These are phyloP conservation scores for Drosophila eugracilis DNA, from an alignment of 1,140 invertebrate genomes.

Conservation along the genomic window DNA sequence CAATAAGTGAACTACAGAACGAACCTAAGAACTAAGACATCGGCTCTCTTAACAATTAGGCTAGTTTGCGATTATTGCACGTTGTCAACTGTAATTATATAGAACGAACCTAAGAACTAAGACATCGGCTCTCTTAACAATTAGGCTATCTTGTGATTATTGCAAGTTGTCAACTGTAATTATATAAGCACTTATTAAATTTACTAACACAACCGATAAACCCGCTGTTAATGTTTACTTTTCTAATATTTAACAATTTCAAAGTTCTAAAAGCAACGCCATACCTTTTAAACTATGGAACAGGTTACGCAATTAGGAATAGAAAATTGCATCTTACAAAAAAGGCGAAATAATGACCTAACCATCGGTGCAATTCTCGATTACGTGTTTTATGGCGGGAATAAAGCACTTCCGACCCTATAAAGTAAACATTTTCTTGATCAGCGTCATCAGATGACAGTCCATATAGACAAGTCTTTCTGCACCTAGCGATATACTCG, in stretches of 20 bases:
- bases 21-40: background rate
- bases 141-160: background rate
- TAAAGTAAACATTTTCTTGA: background rate
- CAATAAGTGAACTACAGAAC: slow-evolving; percentile 59
- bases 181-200: slow-evolving; percentile 11
- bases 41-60: background rate
- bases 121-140: background rate
- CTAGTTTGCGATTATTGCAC: background rate
- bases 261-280: background rate
- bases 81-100: background rate
- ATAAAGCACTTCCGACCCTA: background rate
- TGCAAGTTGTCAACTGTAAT: slow-evolving; percentile 2
- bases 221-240: background rate
- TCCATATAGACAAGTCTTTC: background rate
- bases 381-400: too few species aligned
- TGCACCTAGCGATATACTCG: background rate
- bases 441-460: background rate
- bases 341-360: background rate
- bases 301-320: background rate
- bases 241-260: background rate
- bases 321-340: background rate
- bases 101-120: background rate
- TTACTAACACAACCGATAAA: background rate
- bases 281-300: background rate
- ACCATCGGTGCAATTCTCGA: background rate